These are phyloP conservation scores for Bos taurus DNA, from an alignment of 2,113 vertebrate species.

Conservation along the genomic window DNA sequence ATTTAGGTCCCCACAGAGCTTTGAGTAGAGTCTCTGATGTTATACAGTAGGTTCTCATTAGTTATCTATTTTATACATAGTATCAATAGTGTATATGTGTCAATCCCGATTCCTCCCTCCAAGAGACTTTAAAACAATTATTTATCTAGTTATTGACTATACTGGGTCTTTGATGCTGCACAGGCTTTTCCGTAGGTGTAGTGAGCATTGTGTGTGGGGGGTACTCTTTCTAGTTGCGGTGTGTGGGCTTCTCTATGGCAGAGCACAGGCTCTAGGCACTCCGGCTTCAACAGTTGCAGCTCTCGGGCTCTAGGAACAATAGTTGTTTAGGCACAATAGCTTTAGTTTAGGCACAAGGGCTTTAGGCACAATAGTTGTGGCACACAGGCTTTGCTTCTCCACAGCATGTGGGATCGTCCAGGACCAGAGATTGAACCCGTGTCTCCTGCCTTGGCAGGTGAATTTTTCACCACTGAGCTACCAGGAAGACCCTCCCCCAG, in stretches of 20 bases:
- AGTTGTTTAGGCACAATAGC: not conserved
- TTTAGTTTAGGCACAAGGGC: too few relatives aligned
- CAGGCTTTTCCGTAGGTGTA: not conserved
- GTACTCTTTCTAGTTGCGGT: accelerated
- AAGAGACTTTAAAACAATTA: not conserved
- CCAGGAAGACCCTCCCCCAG: not conserved
- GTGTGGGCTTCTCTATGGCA: not conserved
- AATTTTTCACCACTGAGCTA: not conserved
- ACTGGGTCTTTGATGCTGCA: not conserved
- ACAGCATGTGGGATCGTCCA: not conserved
- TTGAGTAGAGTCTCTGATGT: not conserved
- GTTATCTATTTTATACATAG: not conserved
- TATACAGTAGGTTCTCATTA: not conserved
- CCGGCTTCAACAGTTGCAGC: not conserved
- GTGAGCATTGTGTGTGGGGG: not conserved
- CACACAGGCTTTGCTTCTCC: not conserved
- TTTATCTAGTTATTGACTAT: not conserved
- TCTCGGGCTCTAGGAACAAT: not conserved
- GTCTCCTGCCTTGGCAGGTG: not conserved
- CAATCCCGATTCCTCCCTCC: not conserved
- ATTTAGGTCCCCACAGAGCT: not conserved
- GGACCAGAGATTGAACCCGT: not conserved
- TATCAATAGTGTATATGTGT: not conserved
- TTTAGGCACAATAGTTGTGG: not conserved
- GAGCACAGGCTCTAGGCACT: not conserved